Conservation (phyloP, 64 coral and sea anemone genomes). For the Cladopsammia gracilis region DNA sequence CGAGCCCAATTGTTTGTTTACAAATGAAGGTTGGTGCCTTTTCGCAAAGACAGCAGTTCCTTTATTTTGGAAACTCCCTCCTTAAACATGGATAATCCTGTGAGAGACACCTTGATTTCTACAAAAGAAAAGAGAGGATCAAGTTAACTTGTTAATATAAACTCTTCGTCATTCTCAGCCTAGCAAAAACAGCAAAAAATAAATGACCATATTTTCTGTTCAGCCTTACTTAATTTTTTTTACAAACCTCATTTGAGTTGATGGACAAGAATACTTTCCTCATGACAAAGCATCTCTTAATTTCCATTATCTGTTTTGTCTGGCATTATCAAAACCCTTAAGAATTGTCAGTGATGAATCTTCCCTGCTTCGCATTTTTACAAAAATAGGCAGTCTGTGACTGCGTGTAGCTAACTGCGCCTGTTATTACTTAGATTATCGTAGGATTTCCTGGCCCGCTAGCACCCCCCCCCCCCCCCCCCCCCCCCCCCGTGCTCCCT, state of each 20-base stretch:
- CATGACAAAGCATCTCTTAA: no score
- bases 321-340: slow-evolving; percentile 5
- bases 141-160: slow-evolving; percentile 4
- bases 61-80: slow-evolving; percentile 3
- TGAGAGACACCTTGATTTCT: slow-evolving; percentile 14
- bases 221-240: no score
- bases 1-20: not conserved
- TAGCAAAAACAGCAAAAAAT: not conserved
- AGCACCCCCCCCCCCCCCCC: no score
- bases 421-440: no score
- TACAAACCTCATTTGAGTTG: not conserved
- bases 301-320: not conserved
- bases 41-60: slow-evolving; percentile 7
- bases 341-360: not conserved
- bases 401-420: no score
- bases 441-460: no score
- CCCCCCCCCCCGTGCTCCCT: no score
- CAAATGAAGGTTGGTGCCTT: not conserved
- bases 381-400: no score
- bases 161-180: not conserved
- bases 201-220: not conserved
- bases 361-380: not conserved
- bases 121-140: slow-evolving; percentile 12
- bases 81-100: slow-evolving; percentile 4
- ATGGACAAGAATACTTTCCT: not conserved